Evolutionary conservation across 1,140 invertebrate genomes (phyloP).

Genomic region (Cecropterus lyciades): DNA sequence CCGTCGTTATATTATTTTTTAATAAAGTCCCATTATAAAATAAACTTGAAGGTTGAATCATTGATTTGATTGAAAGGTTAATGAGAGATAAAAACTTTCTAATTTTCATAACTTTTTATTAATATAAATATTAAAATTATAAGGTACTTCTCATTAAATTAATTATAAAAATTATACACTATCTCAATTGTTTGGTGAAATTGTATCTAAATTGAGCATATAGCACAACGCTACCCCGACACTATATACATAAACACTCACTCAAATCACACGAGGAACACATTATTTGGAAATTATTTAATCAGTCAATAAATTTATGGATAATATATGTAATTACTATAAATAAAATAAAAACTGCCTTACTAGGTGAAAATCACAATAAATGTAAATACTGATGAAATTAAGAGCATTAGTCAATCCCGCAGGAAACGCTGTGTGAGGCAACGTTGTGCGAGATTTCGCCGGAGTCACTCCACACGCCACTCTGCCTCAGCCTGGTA

Average conservation of each 20-base stretch:
- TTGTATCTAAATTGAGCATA: conserved; percentile 83
- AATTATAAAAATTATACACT: conserved; percentile 80
- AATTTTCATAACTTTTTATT: conserved; percentile 79
- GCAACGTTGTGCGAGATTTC: conserved; percentile 74
- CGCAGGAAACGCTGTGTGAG: conserved; percentile 69
- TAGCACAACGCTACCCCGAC: conserved; percentile 82
- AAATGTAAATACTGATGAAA: conserved; percentile 76
- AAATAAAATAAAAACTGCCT: conserved; percentile 56
- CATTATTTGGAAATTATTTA: conserved; percentile 79
- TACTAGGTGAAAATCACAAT: conserved; percentile 77
- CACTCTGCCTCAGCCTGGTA: conserved; percentile 9
- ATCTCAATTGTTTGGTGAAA: conserved; percentile 82
- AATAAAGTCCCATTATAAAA: too few species aligned
- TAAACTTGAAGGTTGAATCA: too few species aligned
- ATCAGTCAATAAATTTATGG: conserved; percentile 79
- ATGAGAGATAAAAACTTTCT: conserved; percentile 51
- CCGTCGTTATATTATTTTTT: too few species aligned
- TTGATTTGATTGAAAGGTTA: conserved; percentile 3
- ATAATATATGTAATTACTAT: conserved; percentile 71
- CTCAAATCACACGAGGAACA: conserved; percentile 76
- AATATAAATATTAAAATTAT: conserved; percentile 84
- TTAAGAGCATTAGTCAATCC: conserved; percentile 56
- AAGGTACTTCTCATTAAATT: conserved; percentile 82
- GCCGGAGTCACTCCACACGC: conserved; percentile 45
- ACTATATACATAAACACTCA: conserved; percentile 69